A percentile compares a stretch with the other conserved stretches of the same genome.
These are phyloP conservation scores for Chymomyza procnemis DNA, from an alignment of 2,888 invertebrate genomes.

Conservation along the genomic window DNA sequence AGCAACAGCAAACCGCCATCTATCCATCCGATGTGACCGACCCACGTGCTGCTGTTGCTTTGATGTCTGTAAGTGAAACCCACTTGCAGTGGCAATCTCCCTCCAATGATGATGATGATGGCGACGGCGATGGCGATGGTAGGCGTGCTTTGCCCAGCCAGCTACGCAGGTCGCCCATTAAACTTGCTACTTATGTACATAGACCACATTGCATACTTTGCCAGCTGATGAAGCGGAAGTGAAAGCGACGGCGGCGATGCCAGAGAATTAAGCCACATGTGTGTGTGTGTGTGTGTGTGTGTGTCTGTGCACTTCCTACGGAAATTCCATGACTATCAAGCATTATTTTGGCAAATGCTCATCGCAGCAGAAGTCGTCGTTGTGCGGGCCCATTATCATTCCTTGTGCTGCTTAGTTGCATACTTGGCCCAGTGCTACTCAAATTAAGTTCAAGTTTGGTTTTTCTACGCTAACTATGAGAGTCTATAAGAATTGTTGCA, in stretches of 20 bases:
- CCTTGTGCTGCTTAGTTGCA: neutral
- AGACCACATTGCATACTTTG: neutral
- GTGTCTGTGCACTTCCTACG: conserved; percentile 1
- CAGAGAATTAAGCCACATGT: conserved; percentile 60
- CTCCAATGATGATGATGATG: neutral
- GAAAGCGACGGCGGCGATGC: conserved; percentile 42
- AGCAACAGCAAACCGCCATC: too few relatives aligned
- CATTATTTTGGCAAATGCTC: neutral
- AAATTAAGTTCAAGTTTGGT: conserved; percentile 16
- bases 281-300: conserved; percentile 26
- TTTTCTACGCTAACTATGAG: neutral
- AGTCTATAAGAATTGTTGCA: neutral
- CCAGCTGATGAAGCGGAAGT: conserved; percentile 62
- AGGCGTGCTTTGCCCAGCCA: neutral
- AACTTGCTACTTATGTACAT: neutral
- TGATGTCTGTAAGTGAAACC: conserved; percentile 19
- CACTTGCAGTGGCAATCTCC: conserved; percentile 14
- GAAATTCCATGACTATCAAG: neutral
- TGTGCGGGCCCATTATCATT: neutral
- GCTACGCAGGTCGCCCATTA: neutral
- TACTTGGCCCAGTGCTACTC: neutral
- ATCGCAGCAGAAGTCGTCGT: neutral
- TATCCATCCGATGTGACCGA: neutral
- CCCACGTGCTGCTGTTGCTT: conserved; percentile 8
- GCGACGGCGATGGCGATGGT: conserved; percentile 9